phyloP scores from a whole-genome alignment of 2,113 vertebrate genomes.

The Tragelaphus scriptus region DNA sequence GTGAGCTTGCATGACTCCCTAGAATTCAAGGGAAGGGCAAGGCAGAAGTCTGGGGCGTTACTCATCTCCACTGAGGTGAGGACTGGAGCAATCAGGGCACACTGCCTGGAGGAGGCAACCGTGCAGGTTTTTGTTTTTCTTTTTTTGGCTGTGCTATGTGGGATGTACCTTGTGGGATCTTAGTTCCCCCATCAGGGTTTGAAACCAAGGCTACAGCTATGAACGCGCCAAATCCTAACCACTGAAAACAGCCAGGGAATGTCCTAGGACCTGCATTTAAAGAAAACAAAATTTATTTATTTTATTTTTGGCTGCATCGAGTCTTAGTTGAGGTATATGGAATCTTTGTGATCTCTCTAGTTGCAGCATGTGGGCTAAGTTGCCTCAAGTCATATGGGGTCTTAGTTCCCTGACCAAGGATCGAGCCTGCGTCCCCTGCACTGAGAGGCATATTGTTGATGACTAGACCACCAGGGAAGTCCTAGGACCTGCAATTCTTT shows the following conservation, averaged over 20 bases:
- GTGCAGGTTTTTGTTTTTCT: not conserved
- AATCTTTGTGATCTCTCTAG: not conserved
- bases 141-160: not conserved
- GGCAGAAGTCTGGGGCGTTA: not conserved
- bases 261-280: not conserved
- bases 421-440: not conserved
- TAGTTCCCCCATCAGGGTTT: not conserved
- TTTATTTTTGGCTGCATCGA: not conserved
- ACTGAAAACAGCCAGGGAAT: not conserved
- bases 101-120: not conserved
- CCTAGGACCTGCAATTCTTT: not conserved
- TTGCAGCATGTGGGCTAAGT: not conserved
- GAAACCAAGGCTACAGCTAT: not conserved
- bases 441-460: not conserved
- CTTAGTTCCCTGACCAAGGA: not conserved
- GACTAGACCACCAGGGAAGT: not conserved
- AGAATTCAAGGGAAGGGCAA: not conserved
- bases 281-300: not conserved
- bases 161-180: not conserved
- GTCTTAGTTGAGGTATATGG: not conserved
- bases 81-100: not conserved
- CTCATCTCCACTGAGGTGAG: not conserved
- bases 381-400: not conserved
- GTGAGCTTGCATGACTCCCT: not conserved
- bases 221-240: not conserved